phyloP scores from a whole-genome alignment of 2,888 invertebrate species.

The Mechanitis mazaeus region DNA sequence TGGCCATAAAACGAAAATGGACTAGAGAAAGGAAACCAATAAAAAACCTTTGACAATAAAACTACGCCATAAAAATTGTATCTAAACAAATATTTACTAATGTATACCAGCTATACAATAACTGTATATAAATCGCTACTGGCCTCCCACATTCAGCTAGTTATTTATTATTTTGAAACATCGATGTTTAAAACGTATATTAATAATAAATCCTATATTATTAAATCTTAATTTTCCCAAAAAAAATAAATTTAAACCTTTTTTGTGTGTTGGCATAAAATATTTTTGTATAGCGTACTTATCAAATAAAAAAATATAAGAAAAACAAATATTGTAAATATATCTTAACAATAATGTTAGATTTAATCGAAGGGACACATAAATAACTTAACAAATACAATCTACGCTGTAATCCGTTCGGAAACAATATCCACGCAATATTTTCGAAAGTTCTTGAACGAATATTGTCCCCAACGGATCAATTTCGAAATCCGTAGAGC shows the following conservation, averaged over 20 bases:
- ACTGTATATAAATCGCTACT: not conserved
- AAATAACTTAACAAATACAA: constrained; percentile 33
- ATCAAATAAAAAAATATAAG: too few relatives aligned
- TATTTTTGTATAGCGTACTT: too few relatives aligned
- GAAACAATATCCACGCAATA: constrained; percentile 49
- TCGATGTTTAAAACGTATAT: too few relatives aligned
- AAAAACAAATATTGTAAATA: not conserved
- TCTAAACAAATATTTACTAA: constrained; percentile 7
- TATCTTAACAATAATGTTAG: not conserved
- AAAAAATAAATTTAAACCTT: too few relatives aligned
- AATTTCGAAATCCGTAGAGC: constrained; percentile 39
- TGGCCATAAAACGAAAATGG: constrained; percentile 59
- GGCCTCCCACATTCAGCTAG: too few relatives aligned
- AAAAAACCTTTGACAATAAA: constrained; percentile 38
- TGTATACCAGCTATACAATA: not conserved
- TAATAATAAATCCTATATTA: too few relatives aligned
- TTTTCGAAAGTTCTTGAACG: constrained; percentile 52
- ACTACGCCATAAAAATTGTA: constrained; percentile 15
- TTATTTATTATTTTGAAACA: too few relatives aligned
- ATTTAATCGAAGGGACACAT: constrained; percentile 19
- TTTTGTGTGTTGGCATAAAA: too few relatives aligned
- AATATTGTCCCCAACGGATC: constrained; percentile 54
- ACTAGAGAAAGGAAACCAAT: constrained; percentile 49
- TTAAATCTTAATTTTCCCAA: too few relatives aligned
- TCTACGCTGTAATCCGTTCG: constrained; percentile 35